phyloP scores from a whole-genome alignment of 2,888 invertebrate genomes.

The Synergus gifuensis region DNA sequence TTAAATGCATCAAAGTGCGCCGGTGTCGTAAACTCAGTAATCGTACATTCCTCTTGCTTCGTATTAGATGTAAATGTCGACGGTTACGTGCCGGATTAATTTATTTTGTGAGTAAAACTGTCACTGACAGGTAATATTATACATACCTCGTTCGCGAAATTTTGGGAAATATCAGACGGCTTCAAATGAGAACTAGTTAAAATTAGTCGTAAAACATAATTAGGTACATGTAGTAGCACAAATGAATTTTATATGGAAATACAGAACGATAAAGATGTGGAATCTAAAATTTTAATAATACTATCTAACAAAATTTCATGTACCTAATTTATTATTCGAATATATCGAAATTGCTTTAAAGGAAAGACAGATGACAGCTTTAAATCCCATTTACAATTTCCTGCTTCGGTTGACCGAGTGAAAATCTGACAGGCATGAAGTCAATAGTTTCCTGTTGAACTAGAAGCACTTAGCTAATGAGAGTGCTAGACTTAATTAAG shows the following conservation, averaged over 20 bases:
- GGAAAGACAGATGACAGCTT: background rate
- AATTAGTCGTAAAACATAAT: background rate
- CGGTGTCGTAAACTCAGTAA: constrained; percentile 5
- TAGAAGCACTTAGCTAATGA: background rate
- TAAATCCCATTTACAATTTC: background rate
- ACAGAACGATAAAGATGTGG: background rate
- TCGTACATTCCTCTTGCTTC: background rate
- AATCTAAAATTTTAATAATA: no score
- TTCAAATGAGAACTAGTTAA: background rate
- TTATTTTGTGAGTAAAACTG: constrained; percentile 1
- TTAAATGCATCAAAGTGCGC: background rate
- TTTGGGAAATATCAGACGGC: background rate
- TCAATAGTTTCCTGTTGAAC: constrained; percentile 16
- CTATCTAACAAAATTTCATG: background rate
- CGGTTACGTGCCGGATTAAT: background rate
- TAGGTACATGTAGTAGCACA: background rate
- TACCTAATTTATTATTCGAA: background rate
- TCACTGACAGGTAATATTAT: background rate
- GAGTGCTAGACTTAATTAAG: background rate
- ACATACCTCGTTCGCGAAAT: background rate
- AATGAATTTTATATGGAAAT: background rate
- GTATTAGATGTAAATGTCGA: background rate
- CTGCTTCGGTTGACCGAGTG: background rate
- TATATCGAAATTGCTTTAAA: background rate
- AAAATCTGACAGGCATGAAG: background rate